Base-by-base conservation (phyloP, 2,888 invertebrate genomes). In the Aphodius granarius region DNA sequence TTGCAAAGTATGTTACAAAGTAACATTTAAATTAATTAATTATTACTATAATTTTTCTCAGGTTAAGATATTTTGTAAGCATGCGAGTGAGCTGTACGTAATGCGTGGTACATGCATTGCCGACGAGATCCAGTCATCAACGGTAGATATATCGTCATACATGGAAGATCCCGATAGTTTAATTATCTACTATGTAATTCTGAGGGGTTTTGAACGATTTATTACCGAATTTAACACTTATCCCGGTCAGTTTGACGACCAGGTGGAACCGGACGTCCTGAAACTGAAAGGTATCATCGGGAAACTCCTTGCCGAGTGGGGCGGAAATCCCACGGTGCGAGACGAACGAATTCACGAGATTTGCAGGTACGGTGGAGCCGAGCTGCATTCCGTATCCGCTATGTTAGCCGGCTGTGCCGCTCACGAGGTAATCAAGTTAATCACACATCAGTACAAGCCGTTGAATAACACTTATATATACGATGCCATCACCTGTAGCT, bases 301-400 rank as follows among this genome's bases (percentile, higher is more conserved):
- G 4, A 96, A 95, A 88, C 87, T 98, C 75, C 87, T 97, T 0
- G 91, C 91, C 78, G 97, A 98, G 87, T 94, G 97, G 92, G 95
- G 95, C 3, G 92, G 95, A 83, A 92, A 93, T 17, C 91, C 93
- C 63, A 81, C 84, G 13, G 84, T 90, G 17, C 95, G 96, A 85
- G 98, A 98, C 87, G 98, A 98, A 86, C 94, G 94, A 83, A 92
- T 98, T 23, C 97, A 98, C 87, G 98, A 98, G 89, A 94, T 98
- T 88, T 97, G 96, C 84, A 92, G 98, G 43, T 98, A 96, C 87
- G 99, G 98, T 13, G 98, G 97, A 9, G 92, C 95, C 9, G 98
- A 99, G 87, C 89, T 99, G 77, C 99, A 99, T 87, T 95, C 97
- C 23, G 92, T 99, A 13, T 97, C 98, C 13, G 95, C 99, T 5